These are phyloP conservation scores for Pangasius djambal DNA, from an alignment of 2,797 vertebrate genomes.

Conservation along the genomic window DNA sequence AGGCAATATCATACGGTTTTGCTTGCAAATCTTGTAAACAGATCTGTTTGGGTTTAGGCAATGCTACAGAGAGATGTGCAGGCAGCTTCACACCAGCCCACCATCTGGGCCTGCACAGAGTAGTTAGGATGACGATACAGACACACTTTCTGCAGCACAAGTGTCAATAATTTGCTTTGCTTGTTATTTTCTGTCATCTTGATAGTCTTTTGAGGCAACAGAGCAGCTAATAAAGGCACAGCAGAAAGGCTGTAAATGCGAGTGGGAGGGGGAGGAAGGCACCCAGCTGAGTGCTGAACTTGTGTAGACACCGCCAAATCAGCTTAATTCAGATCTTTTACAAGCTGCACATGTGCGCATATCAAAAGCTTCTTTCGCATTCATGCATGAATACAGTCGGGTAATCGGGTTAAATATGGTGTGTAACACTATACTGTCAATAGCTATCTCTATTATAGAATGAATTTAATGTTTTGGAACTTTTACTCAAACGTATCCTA, in stretches of 20 bases:
- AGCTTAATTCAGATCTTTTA: constrained; percentile 51
- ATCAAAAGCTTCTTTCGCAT: constrained; percentile 33
- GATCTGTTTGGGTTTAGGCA: constrained; percentile 54
- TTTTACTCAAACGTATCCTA: constrained; percentile 15
- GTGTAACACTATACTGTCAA: constrained; percentile 12
- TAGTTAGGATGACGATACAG: constrained; percentile 40
- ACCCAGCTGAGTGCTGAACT: constrained; percentile 54
- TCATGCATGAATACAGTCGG: constrained; percentile 21
- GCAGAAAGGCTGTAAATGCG: constrained; percentile 32
- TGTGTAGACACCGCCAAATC: constrained; percentile 51
- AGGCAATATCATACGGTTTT: constrained; percentile 40
- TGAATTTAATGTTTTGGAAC: constrained; percentile 22
- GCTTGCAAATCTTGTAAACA: constrained; percentile 45
- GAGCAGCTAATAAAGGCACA: constrained; percentile 50
- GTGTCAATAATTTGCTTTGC: constrained; percentile 53
- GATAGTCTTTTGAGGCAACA: constrained; percentile 36
- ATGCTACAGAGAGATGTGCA: constrained; percentile 40
- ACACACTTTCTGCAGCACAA: constrained; percentile 50
- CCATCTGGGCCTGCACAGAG: constrained; percentile 51
- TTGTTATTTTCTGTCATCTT: constrained; percentile 55
- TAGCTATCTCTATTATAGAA: background rate
- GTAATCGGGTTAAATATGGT: constrained; percentile 22
- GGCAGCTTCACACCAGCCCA: constrained; percentile 50
- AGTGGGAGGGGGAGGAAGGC: constrained; percentile 35
- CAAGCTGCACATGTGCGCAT: constrained; percentile 33